These are phyloP conservation scores for Marmota monax DNA, from an alignment of 2,113 vertebrate genomes.

Conservation along the genomic window DNA sequence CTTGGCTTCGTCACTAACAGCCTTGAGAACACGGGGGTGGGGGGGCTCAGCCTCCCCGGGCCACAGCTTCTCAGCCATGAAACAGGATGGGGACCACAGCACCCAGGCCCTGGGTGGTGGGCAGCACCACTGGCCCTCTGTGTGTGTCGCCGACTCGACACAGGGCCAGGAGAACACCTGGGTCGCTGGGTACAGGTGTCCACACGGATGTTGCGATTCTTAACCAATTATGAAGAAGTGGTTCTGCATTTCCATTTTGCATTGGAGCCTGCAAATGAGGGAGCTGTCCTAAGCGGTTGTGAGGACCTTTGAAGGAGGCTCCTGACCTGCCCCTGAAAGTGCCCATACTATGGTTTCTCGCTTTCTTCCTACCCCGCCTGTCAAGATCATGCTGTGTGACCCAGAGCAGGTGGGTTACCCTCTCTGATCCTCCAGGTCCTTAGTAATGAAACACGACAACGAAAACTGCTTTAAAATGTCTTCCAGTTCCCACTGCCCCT, in stretches of 20 bases:
- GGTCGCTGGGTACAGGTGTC: too few relatives aligned
- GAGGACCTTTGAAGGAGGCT: neutral
- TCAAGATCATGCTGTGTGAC: neutral
- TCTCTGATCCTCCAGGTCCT: neutral
- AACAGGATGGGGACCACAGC: rapidly evolving
- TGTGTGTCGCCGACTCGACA: neutral
- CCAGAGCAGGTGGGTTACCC: neutral
- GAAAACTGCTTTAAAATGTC: neutral
- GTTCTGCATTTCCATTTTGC: neutral
- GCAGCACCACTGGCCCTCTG: rapidly evolving
- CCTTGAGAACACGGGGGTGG: neutral
- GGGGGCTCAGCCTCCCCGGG: neutral
- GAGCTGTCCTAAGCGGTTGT: neutral
- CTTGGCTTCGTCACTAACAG: neutral
- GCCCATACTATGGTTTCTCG: neutral
- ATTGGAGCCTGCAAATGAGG: neutral
- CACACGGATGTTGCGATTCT: neutral
- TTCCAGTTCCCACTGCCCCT: neutral
- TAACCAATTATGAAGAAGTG: neutral
- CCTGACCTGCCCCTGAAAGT: rapidly evolving
- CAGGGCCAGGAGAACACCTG: too few relatives aligned
- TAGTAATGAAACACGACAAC: neutral
- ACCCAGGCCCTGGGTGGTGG: rapidly evolving
- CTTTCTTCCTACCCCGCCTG: neutral
- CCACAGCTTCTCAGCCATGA: rapidly evolving